A percentile compares a stretch with the other conserved stretches of the same genome.
Evolutionary conservation across 2,113 vertebrate genomes (phyloP).

Genomic region (Amia ocellicauda): DNA sequence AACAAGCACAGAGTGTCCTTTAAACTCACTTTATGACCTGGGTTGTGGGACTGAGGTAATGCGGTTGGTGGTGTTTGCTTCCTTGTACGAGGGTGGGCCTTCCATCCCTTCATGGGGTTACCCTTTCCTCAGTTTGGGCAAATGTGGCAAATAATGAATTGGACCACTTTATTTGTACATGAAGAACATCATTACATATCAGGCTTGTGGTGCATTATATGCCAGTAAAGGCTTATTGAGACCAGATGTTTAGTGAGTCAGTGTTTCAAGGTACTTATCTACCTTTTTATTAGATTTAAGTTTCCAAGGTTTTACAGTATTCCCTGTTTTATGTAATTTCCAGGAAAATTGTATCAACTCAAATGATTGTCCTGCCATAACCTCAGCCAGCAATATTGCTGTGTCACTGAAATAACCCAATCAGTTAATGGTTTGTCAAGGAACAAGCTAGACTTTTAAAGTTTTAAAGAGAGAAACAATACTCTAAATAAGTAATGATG

Average conservation of each 20-base stretch:
- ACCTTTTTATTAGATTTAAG: too few relatives aligned
- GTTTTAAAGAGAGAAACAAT: too few relatives aligned
- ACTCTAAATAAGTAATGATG: too few relatives aligned
- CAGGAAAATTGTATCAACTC: too few relatives aligned
- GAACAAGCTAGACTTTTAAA: too few relatives aligned
- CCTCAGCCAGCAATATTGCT: too few relatives aligned
- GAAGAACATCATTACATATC: neutral
- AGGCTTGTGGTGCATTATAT: neutral
- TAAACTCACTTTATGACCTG: constrained; percentile 25
- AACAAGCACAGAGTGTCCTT: constrained; percentile 24
- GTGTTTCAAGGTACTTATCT: neutral
- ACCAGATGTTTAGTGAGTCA: neutral
- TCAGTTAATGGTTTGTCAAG: too few relatives aligned
- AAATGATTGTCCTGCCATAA: too few relatives aligned
- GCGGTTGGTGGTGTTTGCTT: constrained; percentile 27
- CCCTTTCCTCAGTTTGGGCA: neutral
- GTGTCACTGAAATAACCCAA: too few relatives aligned
- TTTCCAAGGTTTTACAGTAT: too few relatives aligned
- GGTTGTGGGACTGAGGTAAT: constrained; percentile 25
- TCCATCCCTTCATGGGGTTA: neutral
- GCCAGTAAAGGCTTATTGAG: neutral
- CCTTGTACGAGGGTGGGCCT: constrained; percentile 16
- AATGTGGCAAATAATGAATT: constrained; percentile 22
- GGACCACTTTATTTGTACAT: neutral
- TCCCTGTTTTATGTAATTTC: too few relatives aligned